These are phyloP conservation scores for Folsomia candida DNA, from an alignment of 2,888 invertebrate genomes.

Conservation along the genomic window DNA sequence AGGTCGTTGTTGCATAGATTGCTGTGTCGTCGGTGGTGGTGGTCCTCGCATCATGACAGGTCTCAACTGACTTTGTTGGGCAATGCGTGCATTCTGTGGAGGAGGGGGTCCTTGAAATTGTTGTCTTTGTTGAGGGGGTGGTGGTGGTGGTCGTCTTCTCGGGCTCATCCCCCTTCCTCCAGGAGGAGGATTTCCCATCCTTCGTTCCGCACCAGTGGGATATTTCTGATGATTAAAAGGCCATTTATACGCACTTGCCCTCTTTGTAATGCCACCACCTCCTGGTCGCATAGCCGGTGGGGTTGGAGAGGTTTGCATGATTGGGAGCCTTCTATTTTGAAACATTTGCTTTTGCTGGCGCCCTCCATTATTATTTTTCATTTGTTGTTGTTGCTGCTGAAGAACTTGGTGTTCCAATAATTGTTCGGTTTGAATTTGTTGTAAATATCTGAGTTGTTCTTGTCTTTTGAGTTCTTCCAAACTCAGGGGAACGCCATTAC, in stretches of 20 bases:
- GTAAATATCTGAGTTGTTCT: conserved; percentile 12
- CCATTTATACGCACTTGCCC: conserved; percentile 41
- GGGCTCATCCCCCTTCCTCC: too few species aligned
- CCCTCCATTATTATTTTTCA: too few species aligned
- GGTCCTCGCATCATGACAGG: too few species aligned
- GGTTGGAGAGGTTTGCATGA: background rate
- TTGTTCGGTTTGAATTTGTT: conserved; percentile 23
- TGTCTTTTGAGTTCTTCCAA: background rate
- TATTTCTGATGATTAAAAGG: conserved; percentile 29
- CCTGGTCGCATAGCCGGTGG: background rate
- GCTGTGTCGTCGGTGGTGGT: conserved; percentile 62
- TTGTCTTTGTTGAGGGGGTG: too few species aligned
- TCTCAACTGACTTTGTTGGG: too few species aligned
- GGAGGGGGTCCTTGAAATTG: too few species aligned
- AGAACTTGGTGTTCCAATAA: conserved; percentile 25
- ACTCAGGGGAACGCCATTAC: too few species aligned
- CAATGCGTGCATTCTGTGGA: too few species aligned
- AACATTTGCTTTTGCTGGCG: background rate
- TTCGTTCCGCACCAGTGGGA: background rate
- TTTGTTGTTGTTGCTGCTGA: too few species aligned
- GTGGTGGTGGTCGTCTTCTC: too few species aligned
- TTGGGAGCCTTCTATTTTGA: background rate
- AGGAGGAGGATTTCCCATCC: background rate
- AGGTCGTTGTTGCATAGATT: conserved; percentile 64
- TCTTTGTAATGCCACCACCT: conserved; percentile 32